Evolutionary conservation across 35 echinoderm and acorn worm species (phyloP).

Genomic region (Ptychodera flava): DNA sequence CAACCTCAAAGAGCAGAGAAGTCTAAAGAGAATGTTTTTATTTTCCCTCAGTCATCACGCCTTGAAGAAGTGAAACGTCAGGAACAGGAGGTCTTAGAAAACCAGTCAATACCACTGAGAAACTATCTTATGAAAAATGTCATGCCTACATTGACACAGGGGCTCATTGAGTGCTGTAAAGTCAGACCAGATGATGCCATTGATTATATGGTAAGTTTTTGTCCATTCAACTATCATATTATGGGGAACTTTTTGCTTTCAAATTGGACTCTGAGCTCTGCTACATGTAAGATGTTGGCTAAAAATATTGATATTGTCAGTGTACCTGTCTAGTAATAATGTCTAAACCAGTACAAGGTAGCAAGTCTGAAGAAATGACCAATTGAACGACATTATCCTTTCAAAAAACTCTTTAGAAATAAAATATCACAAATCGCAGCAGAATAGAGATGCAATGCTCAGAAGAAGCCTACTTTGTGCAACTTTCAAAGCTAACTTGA

Average conservation of each 20-base stretch:
- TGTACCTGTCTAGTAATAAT: neutral
- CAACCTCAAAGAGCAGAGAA: too few species aligned
- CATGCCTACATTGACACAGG: slow-evolving; percentile 96
- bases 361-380: neutral
- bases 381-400: neutral
- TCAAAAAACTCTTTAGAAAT: neutral
- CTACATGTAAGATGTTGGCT: neutral
- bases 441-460: neutral
- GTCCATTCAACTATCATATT: neutral
- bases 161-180: slow-evolving; percentile 97
- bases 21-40: too few species aligned
- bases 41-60: slow-evolving; percentile 43
- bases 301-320: neutral
- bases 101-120: slow-evolving; percentile 88
- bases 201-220: slow-evolving; percentile 82
- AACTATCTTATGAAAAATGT: slow-evolving; percentile 99
- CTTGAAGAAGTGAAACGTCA: slow-evolving; percentile 90
- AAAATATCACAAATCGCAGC: neutral
- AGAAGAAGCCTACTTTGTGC: neutral
- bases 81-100: slow-evolving; percentile 83
- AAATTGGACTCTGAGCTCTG: neutral
- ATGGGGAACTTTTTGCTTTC: too few species aligned
- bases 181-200: slow-evolving; percentile 98
- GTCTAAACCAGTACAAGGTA: neutral
- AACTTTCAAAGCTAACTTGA: neutral